A percentile compares a stretch with the other conserved stretches of the same genome.
Evolutionary conservation across 23 tunicate genomes (phyloP).

Genomic region (Pegea sp.): DNA sequence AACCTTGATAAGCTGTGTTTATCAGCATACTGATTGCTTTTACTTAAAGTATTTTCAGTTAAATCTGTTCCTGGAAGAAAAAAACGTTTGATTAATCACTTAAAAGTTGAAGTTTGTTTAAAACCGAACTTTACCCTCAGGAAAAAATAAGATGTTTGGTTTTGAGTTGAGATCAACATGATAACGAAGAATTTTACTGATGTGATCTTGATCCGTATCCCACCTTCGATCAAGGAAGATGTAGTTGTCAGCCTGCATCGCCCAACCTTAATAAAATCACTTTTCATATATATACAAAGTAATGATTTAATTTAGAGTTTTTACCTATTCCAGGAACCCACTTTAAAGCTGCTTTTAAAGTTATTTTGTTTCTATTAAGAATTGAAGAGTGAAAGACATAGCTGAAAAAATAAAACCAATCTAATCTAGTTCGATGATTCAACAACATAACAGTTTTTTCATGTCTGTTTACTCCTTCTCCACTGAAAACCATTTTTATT

Average conservation of each 20-base stretch:
- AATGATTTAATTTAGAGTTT: no score
- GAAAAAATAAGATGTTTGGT: constrained; percentile 64
- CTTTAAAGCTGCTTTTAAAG: constrained; percentile 64
- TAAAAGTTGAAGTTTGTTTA: not conserved
- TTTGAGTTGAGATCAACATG: constrained; percentile 47
- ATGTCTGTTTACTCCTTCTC: constrained; percentile 56
- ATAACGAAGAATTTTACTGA: constrained; percentile 49
- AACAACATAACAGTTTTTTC: constrained; percentile 72
- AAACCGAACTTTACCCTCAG: constrained; percentile 36
- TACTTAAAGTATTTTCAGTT: constrained; percentile 29
- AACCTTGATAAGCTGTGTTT: constrained; percentile 23
- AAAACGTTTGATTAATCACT: not conserved
- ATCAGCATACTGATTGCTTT: constrained; percentile 31
- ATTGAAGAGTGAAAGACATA: constrained; percentile 59
- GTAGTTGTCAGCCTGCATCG: constrained; percentile 73
- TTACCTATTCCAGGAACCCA: constrained; percentile 84
- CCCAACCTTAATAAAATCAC: constrained; percentile 35
- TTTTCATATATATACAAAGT: no score
- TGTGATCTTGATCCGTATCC: constrained; percentile 76
- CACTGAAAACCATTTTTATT: constrained; percentile 54
- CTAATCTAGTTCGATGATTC: constrained; percentile 91
- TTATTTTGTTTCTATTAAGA: constrained; percentile 69
- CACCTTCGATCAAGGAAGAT: constrained; percentile 92
- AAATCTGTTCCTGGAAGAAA: constrained; percentile 59
- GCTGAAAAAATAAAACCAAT: constrained; percentile 78